Conservation (phyloP, 2,113 vertebrate genomes). For the Syrrhaptes paradoxus region DNA sequence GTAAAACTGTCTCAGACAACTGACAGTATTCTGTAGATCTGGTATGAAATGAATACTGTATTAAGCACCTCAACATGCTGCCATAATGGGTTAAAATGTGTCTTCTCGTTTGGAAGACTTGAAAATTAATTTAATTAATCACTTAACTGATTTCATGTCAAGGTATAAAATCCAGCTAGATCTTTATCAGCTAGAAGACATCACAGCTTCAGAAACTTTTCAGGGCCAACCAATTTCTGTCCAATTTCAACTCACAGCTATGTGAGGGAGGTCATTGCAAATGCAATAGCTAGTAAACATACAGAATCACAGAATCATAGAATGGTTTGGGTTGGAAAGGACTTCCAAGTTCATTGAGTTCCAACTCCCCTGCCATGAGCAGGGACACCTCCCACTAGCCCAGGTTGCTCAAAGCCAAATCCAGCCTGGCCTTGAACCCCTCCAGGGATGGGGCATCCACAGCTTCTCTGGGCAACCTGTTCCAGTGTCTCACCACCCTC, state of each 20-base stretch:
- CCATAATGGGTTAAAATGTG: background rate
- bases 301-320: no score
- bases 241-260: background rate
- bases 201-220: background rate
- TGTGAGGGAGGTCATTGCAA: background rate
- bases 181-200: background rate
- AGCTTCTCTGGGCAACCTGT: no score
- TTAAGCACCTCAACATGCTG: background rate
- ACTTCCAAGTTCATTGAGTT: no score
- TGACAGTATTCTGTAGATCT: background rate
- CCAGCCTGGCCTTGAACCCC: no score
- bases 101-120: background rate
- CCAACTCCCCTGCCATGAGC: no score
- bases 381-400: no score
- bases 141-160: background rate
- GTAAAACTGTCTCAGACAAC: background rate
- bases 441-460: no score
- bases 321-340: no score
- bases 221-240: background rate
- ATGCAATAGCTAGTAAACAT: background rate
- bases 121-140: background rate
- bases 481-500: no score
- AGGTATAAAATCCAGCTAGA: background rate
- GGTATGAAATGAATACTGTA: fast-evolving
- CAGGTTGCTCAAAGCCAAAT: no score